A percentile compares a stretch with the other conserved stretches of the same genome.
These are phyloP conservation scores for Drosophila ochracea DNA, from an alignment of 2,888 invertebrate species.

Conservation along the genomic window DNA sequence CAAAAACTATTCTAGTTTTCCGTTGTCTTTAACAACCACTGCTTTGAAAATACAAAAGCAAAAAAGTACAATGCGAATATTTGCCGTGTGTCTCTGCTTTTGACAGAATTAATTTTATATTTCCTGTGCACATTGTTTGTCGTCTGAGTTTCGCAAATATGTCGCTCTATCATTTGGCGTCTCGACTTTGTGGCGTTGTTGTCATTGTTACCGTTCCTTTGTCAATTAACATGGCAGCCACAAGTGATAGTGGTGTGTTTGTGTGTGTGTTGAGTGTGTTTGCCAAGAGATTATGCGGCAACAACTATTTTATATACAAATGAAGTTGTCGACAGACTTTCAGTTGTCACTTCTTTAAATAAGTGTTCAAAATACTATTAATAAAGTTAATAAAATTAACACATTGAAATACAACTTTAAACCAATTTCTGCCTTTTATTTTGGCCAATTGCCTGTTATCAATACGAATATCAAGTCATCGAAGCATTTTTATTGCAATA, in stretches of 20 bases:
- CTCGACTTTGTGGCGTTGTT: constrained; percentile 29
- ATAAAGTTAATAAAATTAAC: too few species aligned
- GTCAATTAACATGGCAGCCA: constrained; percentile 36
- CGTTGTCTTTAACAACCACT: not conserved
- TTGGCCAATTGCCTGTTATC: not conserved
- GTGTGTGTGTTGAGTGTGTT: constrained; percentile 6
- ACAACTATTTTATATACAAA: constrained; percentile 22
- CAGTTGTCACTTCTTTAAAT: constrained; percentile 5
- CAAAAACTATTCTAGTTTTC: not conserved
- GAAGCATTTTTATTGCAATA: not conserved
- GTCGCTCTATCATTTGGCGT: constrained; percentile 23
- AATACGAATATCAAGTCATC: not conserved
- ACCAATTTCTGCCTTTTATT: not conserved
- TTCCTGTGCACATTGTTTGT: constrained; percentile 24
- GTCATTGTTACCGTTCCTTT: constrained; percentile 40
- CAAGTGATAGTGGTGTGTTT: constrained; percentile 35
- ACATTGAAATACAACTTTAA: not conserved
- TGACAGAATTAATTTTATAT: not conserved
- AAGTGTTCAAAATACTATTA: too few species aligned
- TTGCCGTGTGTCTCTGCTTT: not conserved
- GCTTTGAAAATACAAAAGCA: not conserved
- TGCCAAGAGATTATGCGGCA: constrained; percentile 40
- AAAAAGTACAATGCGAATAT: not conserved
- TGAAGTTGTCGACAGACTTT: constrained; percentile 3
- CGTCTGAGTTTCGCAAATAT: constrained; percentile 21